Percentiles rank a stretch among this genome's conserved stretches.
Conservation (phyloP, 2,888 invertebrate genomes). For the Acleris laterana region DNA sequence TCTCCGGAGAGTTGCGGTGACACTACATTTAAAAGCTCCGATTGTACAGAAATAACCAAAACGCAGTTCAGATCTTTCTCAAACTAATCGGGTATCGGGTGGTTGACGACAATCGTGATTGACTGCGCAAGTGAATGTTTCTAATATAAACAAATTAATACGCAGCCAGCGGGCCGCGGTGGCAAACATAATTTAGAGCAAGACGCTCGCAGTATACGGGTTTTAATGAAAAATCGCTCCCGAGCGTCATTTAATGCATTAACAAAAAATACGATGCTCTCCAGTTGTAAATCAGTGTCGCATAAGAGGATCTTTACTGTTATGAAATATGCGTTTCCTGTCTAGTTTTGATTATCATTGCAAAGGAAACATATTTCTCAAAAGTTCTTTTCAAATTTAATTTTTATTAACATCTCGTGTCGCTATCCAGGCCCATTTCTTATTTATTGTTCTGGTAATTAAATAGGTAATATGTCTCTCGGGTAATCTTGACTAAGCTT, state of each 20-base stretch:
- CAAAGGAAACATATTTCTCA: slow-evolving; percentile 69
- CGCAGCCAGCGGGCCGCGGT: slow-evolving; percentile 63
- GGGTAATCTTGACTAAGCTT: slow-evolving; percentile 37
- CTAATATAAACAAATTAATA: slow-evolving; percentile 85
- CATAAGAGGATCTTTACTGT: slow-evolving; percentile 55
- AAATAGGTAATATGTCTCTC: slow-evolving; percentile 44
- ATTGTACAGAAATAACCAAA: slow-evolving; percentile 84
- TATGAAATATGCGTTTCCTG: slow-evolving; percentile 70
- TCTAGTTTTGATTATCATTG: slow-evolving; percentile 63
- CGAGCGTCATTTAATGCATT: slow-evolving; percentile 63
- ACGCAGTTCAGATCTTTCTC: slow-evolving; percentile 83
- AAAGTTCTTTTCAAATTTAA: slow-evolving; percentile 56
- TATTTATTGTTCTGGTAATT: slow-evolving; percentile 50
- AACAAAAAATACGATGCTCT: slow-evolving; percentile 63
- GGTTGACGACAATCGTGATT: slow-evolving; percentile 82
- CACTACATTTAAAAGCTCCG: slow-evolving; percentile 84
- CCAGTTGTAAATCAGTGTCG: slow-evolving; percentile 67
- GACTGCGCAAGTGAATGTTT: slow-evolving; percentile 82
- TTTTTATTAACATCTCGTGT: slow-evolving; percentile 43
- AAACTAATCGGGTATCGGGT: slow-evolving; percentile 83
- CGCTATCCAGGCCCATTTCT: slow-evolving; percentile 42
- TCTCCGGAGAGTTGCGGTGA: slow-evolving; percentile 82
- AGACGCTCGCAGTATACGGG: slow-evolving; percentile 47
- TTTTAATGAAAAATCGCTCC: slow-evolving; percentile 56
- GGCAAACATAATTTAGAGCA: slow-evolving; percentile 61